Evolutionary conservation across 2,113 vertebrate species (phyloP).

Genomic region (Solea senegalensis): DNA sequence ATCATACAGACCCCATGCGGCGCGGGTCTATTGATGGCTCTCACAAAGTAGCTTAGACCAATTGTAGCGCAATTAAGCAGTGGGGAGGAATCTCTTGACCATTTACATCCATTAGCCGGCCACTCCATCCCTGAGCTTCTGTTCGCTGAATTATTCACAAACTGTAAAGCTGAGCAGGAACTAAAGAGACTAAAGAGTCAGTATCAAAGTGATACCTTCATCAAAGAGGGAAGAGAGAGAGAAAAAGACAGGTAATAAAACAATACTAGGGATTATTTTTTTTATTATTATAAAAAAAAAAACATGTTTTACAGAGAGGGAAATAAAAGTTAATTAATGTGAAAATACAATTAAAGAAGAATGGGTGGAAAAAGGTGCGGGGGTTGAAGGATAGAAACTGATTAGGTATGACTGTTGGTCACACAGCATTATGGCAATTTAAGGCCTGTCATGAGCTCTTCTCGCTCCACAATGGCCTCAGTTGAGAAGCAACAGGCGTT

Average conservation of each 20-base stretch:
- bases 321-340: background rate
- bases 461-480: slow-evolving; percentile 77
- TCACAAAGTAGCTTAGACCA: slow-evolving; percentile 81
- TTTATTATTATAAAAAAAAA: background rate
- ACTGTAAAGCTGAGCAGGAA: slow-evolving; percentile 34
- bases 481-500: slow-evolving; percentile 82
- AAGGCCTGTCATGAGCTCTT: slow-evolving; percentile 78
- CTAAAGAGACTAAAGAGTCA: slow-evolving; percentile 35
- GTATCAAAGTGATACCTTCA: slow-evolving; percentile 27
- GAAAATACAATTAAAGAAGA: background rate
- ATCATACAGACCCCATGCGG: slow-evolving; percentile 84
- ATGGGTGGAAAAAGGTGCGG: slow-evolving; percentile 24
- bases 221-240: background rate
- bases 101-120: slow-evolving; percentile 76
- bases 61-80: slow-evolving; percentile 86
- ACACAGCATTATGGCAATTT: slow-evolving; percentile 81
- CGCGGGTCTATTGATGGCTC: slow-evolving; percentile 77
- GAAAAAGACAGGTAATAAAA: background rate
- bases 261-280: background rate
- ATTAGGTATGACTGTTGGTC: slow-evolving; percentile 79
- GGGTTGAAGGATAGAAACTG: slow-evolving; percentile 57
- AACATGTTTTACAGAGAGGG: background rate
- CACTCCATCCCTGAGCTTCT: slow-evolving; percentile 39
- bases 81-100: slow-evolving; percentile 76
- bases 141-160: slow-evolving; percentile 51